Evolutionary conservation across 2,113 vertebrate genomes (phyloP).

Genomic region (Perca schrenkii): DNA sequence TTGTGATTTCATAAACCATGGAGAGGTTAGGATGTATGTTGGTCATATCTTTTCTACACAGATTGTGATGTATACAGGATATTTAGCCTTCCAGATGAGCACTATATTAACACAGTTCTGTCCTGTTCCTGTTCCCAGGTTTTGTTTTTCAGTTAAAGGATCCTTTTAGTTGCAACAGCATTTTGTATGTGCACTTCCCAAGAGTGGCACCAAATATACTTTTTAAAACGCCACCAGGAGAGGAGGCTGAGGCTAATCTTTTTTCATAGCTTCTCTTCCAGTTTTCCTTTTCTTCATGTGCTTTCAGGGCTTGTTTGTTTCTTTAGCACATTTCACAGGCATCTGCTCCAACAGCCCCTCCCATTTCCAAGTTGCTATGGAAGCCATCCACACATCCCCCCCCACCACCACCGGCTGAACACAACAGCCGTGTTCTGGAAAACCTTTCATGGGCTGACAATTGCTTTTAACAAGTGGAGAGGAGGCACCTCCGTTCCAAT

Average conservation of each 20-base stretch:
- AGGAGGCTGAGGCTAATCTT: constrained; percentile 26
- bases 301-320: constrained; percentile 50
- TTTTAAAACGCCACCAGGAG: constrained; percentile 24
- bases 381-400: constrained; percentile 36
- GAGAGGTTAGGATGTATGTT: background rate
- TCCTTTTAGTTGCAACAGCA: constrained; percentile 34
- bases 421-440: constrained; percentile 48
- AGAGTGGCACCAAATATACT: constrained; percentile 25
- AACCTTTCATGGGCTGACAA: constrained; percentile 55
- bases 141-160: constrained; percentile 10
- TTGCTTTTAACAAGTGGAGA: constrained; percentile 41
- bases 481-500: constrained; percentile 42
- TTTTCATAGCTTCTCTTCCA: constrained; percentile 13
- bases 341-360: constrained; percentile 32
- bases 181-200: constrained; percentile 23
- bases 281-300: background rate
- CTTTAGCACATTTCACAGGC: constrained; percentile 39
- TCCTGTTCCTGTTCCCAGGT: background rate
- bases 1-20: background rate
- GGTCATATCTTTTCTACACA: background rate
- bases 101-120: background rate
- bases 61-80: background rate
- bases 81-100: background rate
- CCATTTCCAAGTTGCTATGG: constrained; percentile 44
- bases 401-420: constrained; percentile 20